Conservation (phyloP, 1,140 invertebrate species). For the Magallana angulata region DNA sequence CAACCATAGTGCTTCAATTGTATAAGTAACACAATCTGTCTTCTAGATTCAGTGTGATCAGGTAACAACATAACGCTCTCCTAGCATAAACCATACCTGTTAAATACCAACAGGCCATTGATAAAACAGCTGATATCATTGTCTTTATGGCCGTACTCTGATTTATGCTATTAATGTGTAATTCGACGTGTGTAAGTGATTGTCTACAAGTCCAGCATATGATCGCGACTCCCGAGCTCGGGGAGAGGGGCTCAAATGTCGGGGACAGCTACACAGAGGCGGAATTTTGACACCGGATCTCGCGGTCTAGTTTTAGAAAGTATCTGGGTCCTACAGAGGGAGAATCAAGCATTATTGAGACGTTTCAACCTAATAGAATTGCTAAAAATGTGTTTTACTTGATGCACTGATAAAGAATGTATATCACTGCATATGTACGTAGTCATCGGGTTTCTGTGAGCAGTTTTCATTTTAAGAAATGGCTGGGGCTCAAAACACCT, state of each 20-base stretch:
- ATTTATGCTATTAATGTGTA: conserved; percentile 20
- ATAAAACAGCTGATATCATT: conserved; percentile 34
- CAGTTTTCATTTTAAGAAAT: neutral
- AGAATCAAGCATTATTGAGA: too few relatives aligned
- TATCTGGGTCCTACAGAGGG: too few relatives aligned
- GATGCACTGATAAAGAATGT: neutral
- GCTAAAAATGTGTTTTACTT: too few relatives aligned
- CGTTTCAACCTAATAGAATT: too few relatives aligned
- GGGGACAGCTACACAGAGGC: neutral
- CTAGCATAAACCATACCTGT: conserved; percentile 18
- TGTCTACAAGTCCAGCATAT: neutral
- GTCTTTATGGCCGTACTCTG: neutral
- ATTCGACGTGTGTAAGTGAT: neutral
- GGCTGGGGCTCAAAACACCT: neutral
- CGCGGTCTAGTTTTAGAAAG: too few relatives aligned
- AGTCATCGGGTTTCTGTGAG: conserved; percentile 5
- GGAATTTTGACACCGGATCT: too few relatives aligned
- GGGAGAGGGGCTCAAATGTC: neutral
- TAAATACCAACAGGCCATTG: neutral
- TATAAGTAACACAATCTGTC: neutral
- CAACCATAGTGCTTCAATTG: neutral
- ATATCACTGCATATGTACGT: neutral
- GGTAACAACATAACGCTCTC: conserved; percentile 8
- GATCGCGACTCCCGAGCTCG: neutral
- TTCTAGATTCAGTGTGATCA: conserved; percentile 17